Base-by-base conservation (phyloP, 2,797 vertebrate species). In the Aphelocoma californica region DNA sequence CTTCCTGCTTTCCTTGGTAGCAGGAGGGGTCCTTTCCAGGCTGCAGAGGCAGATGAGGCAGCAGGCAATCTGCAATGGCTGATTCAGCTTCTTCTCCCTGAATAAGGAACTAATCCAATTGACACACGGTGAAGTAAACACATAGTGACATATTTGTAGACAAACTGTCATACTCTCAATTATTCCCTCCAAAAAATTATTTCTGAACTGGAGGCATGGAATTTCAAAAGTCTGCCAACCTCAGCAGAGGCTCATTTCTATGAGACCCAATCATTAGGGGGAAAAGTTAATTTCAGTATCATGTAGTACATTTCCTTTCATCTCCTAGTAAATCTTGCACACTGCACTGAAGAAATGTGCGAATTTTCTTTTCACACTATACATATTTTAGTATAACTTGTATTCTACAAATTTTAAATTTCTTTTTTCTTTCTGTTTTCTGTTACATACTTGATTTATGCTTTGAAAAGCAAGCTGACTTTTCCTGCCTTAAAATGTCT, bases 121-220 rank as follows among this genome's bases (percentile, higher is more conserved):
- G 97, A 96, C 92, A 96, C 88, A 95, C 13, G 16, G 81, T 88
- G 93, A 97, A 93, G 91, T 96, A 98, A 98, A 98, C 95, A 97
- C 95, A 95, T 77, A 97, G 91, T 97, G 97, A 98, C 96, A 97
- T 98, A 97, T 98, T 97, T 98, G 96, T 97, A 98, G 97, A 97
- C 97, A 98, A 98, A 97, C 96, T 97, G 95, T 97, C 97, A 97
- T 95, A 95, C 36, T 95, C 84, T 90, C 91, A 53, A 96, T 97
- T 97, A 97, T 97, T 97, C 88, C 93, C 74, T 53, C 60, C 23
- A 28, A 48, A 60, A 97, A 97, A 98, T 97, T 96, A 95, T 93
- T 97, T 98, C 95, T 96, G 96, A 97, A 96, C 95, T 95, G 65
- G 69, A 95, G 78, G 93, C 75, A 62, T 93, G 82, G 80, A 94